Evolutionary conservation across 2,888 invertebrate genomes (phyloP).

Genomic region (Agrotis clavis): DNA sequence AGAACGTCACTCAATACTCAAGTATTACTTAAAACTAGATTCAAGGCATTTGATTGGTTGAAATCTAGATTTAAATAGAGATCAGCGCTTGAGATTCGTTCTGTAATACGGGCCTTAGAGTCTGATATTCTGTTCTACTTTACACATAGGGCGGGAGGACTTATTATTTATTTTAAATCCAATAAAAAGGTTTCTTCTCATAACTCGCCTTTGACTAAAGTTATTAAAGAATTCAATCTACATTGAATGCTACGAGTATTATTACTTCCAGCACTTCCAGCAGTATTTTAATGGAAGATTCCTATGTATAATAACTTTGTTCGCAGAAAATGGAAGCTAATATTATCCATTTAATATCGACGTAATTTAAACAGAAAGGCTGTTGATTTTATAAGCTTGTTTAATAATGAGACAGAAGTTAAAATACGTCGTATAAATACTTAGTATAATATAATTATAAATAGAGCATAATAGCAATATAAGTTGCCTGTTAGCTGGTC

Average conservation of each 20-base stretch:
- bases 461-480: no score
- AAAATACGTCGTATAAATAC: neutral
- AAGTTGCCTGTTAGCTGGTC: no score
- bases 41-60: no score
- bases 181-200: neutral
- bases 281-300: conserved; percentile 23
- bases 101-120: no score
- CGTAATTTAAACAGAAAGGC: neutral
- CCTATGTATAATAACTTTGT: neutral
- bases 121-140: no score
- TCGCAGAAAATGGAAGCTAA: neutral
- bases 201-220: conserved; percentile 18
- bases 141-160: no score
- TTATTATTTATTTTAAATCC: no score
- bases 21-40: no score
- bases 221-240: conserved; percentile 10
- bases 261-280: conserved; percentile 9
- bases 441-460: no score
- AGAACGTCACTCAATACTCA: no score
- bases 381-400: neutral
- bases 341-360: neutral
- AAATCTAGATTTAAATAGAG: no score
- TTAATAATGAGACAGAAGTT: neutral
- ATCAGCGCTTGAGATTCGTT: no score
- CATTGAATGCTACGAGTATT: conserved; percentile 11